phyloP scores from a whole-genome alignment of 2,113 vertebrate species.

The Regulus satrapa region DNA sequence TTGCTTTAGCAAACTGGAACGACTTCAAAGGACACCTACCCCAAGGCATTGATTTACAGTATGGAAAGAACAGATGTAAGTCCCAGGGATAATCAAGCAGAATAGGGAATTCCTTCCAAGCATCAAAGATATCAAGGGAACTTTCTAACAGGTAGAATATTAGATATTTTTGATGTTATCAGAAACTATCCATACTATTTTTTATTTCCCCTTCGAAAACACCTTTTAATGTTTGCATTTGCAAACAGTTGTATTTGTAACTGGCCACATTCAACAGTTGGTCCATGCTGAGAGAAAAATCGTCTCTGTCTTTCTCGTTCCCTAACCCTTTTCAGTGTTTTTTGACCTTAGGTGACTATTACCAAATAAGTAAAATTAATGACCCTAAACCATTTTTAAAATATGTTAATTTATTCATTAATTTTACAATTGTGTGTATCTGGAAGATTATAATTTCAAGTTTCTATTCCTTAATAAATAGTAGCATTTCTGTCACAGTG shows the following conservation, averaged over 20 bases:
- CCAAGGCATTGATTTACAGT: neutral
- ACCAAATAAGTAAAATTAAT: neutral
- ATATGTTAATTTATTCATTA: neutral
- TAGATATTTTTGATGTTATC: neutral
- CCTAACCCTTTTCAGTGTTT: neutral
- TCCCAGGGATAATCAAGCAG: constrained; percentile 22
- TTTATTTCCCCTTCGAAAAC: neutral
- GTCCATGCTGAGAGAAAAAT: neutral
- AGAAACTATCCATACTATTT: neutral
- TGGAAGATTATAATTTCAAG: neutral
- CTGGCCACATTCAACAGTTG: neutral
- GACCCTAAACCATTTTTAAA: neutral
- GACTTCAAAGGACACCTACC: constrained; percentile 28
- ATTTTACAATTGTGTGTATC: neutral
- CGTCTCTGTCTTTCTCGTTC: neutral
- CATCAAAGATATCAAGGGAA: neutral
- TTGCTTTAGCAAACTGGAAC: constrained; percentile 25
- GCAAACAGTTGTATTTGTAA: neutral
- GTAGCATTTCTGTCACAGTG: neutral
- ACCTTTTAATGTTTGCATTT: fast-evolving
- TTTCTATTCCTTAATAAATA: neutral
- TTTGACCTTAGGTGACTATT: neutral
- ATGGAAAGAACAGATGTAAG: neutral
- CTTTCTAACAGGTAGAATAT: neutral
- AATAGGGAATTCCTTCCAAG: neutral